These are phyloP conservation scores for Drosophila nigromelanica DNA, from an alignment of 1,140 invertebrate species.

Conservation along the genomic window DNA sequence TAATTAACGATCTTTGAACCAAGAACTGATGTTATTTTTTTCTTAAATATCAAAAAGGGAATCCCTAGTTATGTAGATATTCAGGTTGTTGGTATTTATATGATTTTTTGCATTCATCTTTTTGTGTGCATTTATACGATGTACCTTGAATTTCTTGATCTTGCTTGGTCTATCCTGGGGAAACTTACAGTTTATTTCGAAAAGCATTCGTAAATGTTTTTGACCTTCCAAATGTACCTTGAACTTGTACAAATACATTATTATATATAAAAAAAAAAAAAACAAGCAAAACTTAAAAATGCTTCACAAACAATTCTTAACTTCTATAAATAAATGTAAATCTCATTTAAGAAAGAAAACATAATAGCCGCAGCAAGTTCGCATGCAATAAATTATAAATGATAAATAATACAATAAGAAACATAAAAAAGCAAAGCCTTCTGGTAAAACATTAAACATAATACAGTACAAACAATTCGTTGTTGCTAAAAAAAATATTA, in stretches of 20 bases:
- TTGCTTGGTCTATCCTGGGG: neutral
- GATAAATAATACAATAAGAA: constrained; percentile 24
- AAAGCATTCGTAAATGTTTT: neutral
- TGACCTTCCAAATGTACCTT: constrained; percentile 29
- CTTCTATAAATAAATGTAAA: constrained; percentile 31
- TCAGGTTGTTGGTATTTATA: no score
- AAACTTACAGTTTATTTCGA: neutral
- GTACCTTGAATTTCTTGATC: neutral
- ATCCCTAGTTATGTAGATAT: no score
- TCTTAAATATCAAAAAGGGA: neutral
- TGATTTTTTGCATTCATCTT: neutral
- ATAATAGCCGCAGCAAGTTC: constrained; percentile 20
- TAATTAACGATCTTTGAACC: neutral
- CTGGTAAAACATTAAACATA: constrained; percentile 30
- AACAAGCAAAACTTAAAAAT: constrained; percentile 5
- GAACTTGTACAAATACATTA: constrained; percentile 26
- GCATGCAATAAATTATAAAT: constrained; percentile 27
- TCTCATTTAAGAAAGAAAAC: constrained; percentile 5
- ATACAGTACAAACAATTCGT: constrained; percentile 27
- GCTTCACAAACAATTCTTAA: constrained; percentile 9
- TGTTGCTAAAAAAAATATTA: constrained; percentile 7
- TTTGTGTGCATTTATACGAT: neutral
- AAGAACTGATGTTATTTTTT: neutral
- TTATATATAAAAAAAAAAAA: neutral
- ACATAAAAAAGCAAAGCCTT: constrained; percentile 16